Evolutionary conservation across 2,797 vertebrate genomes (phyloP).

Genomic region (Diplodus puntazzo): DNA sequence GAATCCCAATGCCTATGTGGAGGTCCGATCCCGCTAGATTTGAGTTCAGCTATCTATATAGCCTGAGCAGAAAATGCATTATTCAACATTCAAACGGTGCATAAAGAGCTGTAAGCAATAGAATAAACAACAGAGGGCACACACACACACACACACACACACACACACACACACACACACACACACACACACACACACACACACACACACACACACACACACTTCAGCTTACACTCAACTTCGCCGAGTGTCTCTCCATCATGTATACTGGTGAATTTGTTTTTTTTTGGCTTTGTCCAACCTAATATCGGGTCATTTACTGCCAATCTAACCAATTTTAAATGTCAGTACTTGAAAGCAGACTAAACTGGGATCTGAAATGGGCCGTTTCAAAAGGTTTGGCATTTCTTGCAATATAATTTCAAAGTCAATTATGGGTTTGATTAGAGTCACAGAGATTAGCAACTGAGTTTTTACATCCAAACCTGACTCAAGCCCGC

Average conservation of each 20-base stretch:
- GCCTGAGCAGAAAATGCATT: slow-evolving; percentile 34
- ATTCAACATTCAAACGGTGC: slow-evolving; percentile 36
- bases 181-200: slow-evolving; percentile 2
- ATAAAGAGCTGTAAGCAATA: slow-evolving; percentile 11
- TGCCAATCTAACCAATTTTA: background rate
- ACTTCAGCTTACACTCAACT: background rate
- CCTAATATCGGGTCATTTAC: background rate
- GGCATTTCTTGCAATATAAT: background rate
- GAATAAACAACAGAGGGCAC: slow-evolving; percentile 7
- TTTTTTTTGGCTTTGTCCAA: background rate
- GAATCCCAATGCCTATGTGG: slow-evolving; percentile 19
- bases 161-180: too few relatives aligned
- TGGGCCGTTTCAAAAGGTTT: too few relatives aligned
- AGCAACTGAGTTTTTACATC: too few relatives aligned
- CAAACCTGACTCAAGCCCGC: too few relatives aligned
- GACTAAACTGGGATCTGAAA: too few relatives aligned
- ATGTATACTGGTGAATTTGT: background rate
- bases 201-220: background rate
- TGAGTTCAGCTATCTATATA: slow-evolving; percentile 24
- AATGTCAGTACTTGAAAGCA: background rate
- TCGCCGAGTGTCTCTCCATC: background rate
- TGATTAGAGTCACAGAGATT: background rate
- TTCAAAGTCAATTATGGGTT: background rate
- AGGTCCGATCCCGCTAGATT: slow-evolving; percentile 29
- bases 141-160: slow-evolving; percentile 14